A percentile compares a stretch with the other conserved stretches of the same genome.
Conservation (phyloP, 1,140 invertebrate species). For the Brachionus asplanchnoidis region DNA sequence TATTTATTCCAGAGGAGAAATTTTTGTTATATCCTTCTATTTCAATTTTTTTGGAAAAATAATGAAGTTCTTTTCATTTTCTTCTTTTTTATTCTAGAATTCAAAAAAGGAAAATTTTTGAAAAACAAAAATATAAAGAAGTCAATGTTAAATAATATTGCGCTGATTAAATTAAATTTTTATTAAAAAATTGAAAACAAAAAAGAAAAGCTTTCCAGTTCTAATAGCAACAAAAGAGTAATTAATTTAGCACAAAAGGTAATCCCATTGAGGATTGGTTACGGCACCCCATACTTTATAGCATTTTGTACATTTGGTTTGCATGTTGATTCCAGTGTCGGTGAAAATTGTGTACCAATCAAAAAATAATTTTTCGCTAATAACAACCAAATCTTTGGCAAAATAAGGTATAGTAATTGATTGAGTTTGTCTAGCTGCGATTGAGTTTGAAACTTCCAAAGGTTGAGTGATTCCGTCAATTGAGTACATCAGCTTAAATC, state of each 20-base stretch:
- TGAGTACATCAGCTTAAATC: constrained; percentile 18
- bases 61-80: no score
- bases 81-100: no score
- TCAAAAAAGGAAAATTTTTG: no score
- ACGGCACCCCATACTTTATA: constrained; percentile 32
- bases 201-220: not conserved
- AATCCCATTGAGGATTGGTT: constrained; percentile 16
- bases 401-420: constrained; percentile 12
- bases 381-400: constrained; percentile 23
- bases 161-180: not conserved
- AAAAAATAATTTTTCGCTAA: not conserved
- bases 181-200: not conserved
- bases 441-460: not conserved
- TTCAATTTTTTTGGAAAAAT: no score
- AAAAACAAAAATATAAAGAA: no score
- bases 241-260: constrained; percentile 13
- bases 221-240: not conserved
- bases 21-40: no score
- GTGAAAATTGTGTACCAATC: constrained; percentile 5
- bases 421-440: not conserved
- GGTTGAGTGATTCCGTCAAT: constrained; percentile 38
- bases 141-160: not conserved
- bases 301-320: constrained; percentile 39
- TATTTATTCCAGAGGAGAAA: no score
- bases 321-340: not conserved